Evolutionary conservation across 1,140 invertebrate genomes (phyloP).

Genomic region (Chrysomallon squamiferum): DNA sequence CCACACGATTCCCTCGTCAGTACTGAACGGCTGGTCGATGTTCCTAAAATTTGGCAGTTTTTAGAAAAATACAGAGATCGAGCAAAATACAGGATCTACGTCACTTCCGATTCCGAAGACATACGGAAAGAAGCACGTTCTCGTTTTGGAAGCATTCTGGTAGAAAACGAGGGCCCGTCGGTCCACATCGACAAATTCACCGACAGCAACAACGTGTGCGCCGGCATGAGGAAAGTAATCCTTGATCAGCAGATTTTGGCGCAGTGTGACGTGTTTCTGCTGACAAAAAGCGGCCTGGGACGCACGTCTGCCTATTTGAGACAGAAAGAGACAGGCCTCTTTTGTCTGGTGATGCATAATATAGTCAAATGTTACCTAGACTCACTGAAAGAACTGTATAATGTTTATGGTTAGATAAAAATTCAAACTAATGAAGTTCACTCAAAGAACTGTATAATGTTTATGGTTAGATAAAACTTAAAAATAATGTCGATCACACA

Average conservation of each 20-base stretch:
- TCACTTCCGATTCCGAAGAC: constrained; percentile 21
- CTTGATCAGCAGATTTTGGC: constrained; percentile 19
- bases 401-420: neutral
- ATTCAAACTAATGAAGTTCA: no score
- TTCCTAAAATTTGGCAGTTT: constrained; percentile 17
- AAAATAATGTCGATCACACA: neutral
- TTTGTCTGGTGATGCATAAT: constrained; percentile 6
- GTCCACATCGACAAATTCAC: constrained; percentile 10
- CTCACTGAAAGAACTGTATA: neutral
- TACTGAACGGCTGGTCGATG: neutral
- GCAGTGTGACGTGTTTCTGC: constrained; percentile 24
- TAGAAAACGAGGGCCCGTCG: neutral
- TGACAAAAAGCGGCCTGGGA: constrained; percentile 7
- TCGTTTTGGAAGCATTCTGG: neutral
- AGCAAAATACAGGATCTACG: constrained; percentile 15
- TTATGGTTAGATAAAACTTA: neutral
- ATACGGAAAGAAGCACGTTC: constrained; percentile 2
- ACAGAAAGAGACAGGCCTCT: constrained; percentile 10
- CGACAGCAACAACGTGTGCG: neutral
- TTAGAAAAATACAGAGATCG: neutral
- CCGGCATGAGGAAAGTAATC: constrained; percentile 11
- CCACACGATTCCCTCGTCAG: neutral
- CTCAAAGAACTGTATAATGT: neutral
- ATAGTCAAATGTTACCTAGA: neutral
- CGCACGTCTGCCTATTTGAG: constrained; percentile 13